Evolutionary conservation across 2,888 invertebrate genomes (phyloP).

Genomic region (Lasius platythorax): DNA sequence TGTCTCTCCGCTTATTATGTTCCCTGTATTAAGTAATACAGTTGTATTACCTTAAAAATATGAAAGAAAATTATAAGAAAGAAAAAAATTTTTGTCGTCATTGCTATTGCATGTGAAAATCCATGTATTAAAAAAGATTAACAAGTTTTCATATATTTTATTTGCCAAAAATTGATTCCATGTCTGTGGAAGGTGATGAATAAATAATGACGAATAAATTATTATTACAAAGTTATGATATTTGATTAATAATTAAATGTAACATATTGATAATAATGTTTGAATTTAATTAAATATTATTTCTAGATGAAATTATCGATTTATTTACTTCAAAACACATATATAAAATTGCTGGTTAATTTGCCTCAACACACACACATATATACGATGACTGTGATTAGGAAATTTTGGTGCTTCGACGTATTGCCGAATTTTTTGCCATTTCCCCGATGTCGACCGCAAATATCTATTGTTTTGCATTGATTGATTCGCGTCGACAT

Average conservation of each 20-base stretch:
- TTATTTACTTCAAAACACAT: background rate
- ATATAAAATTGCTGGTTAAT: background rate
- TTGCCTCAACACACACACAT: background rate
- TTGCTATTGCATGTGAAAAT: background rate
- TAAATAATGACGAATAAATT: slow-evolving; percentile 5
- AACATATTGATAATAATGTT: background rate
- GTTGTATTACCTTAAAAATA: too few species aligned
- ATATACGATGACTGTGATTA: background rate
- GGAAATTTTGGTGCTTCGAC: background rate
- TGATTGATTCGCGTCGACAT: background rate
- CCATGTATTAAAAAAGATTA: background rate
- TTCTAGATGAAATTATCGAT: background rate
- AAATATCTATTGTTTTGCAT: background rate
- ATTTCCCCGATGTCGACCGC: background rate
- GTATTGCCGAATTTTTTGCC: background rate
- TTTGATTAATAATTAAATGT: background rate
- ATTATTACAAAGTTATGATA: background rate
- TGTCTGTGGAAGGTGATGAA: background rate
- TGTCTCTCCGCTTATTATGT: too few species aligned
- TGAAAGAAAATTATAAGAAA: too few species aligned
- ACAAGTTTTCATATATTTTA: background rate
- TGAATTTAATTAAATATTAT: background rate
- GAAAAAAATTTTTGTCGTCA: background rate
- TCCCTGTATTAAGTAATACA: too few species aligned
- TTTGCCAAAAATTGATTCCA: background rate